These are phyloP conservation scores for Toxonevra muliebris DNA, from an alignment of 2,888 invertebrate genomes.

Conservation along the genomic window DNA sequence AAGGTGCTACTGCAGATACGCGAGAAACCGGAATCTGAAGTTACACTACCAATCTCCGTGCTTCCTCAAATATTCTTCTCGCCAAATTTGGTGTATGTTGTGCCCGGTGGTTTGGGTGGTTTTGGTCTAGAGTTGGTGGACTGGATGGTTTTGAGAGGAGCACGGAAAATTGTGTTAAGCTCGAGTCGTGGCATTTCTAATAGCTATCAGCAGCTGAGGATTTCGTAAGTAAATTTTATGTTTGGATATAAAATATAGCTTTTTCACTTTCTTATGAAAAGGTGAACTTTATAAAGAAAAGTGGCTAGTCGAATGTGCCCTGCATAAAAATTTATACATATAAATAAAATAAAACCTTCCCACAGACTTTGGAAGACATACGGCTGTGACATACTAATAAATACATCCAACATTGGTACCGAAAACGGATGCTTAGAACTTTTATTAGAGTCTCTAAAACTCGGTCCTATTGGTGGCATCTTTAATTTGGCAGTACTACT, in stretches of 20 bases:
- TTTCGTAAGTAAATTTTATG: slow-evolving; percentile 68
- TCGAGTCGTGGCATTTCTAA: slow-evolving; percentile 82
- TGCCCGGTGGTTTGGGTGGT: slow-evolving; percentile 87
- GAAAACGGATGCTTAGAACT: slow-evolving; percentile 74
- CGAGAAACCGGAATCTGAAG: slow-evolving; percentile 46
- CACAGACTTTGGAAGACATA: slow-evolving; percentile 74
- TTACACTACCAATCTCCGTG: slow-evolving; percentile 55
- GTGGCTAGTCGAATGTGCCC: too few species aligned
- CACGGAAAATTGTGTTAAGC: slow-evolving; percentile 79
- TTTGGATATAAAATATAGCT: too few species aligned
- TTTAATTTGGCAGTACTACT: slow-evolving; percentile 90
- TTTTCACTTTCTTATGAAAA: too few species aligned
- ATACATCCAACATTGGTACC: slow-evolving; percentile 75
- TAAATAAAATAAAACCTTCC: too few species aligned
- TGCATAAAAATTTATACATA: too few species aligned
- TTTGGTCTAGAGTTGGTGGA: slow-evolving; percentile 90
- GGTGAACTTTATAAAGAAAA: too few species aligned
- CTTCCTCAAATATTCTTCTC: slow-evolving; percentile 57
- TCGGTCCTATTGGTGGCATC: slow-evolving; percentile 82
- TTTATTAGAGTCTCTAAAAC: slow-evolving; percentile 70
- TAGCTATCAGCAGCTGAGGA: slow-evolving; percentile 82
- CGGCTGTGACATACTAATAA: slow-evolving; percentile 73
- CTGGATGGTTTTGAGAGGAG: slow-evolving; percentile 87
- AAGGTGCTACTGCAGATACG: slow-evolving; percentile 70
- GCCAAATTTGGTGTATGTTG: slow-evolving; percentile 66